Base-by-base conservation (phyloP, 2,888 invertebrate species). In the Tenthredo amoena region DNA sequence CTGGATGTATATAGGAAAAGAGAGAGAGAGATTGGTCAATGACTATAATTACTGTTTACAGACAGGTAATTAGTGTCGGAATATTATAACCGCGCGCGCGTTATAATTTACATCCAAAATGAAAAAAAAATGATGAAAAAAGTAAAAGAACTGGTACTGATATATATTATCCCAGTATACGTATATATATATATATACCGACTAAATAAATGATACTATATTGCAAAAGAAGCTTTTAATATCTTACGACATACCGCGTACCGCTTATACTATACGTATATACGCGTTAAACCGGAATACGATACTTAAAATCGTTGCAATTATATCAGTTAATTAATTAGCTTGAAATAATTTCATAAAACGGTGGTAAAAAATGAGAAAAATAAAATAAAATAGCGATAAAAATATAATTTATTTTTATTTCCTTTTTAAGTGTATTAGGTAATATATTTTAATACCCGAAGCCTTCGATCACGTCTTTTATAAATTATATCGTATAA, bases 21-120 rank as follows among this genome's bases (percentile, higher is more conserved):
- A 31, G 26, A 68, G 15, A 68, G 68, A 31, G 26, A 15, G 68
- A 68, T 68, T 68, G 68, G 68, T 68, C 31, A 68, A 68, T 68
- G 31, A 12, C 31, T 68, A 34, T 68, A 68, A 68, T 68, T 26
- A 68, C 68, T 34, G 68, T 68, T 68, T 34, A 31, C 68, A 34
- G 26, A 34, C 31, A 68, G 31, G 31, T 68, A 68, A 68, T 68
- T 68, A 68, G 68, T 15, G 68, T 31, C 26, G 26, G 26, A 68
- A 68, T 34, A 34, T 68, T 31, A 31, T 34, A 31, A 26, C 68
- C 68, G 68, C 21, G 68, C 15, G 26, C 26, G 31, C 21, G 68
- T 50, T 50, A 50, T 55, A 55, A 55, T 55, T 55, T n/a, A 55
- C 55, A 55, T n/a, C 55, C 55, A n/a, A 55, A 55, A 55, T 55